Conservation (phyloP, 1,140 invertebrate species). For the Copidosoma floridanum region DNA sequence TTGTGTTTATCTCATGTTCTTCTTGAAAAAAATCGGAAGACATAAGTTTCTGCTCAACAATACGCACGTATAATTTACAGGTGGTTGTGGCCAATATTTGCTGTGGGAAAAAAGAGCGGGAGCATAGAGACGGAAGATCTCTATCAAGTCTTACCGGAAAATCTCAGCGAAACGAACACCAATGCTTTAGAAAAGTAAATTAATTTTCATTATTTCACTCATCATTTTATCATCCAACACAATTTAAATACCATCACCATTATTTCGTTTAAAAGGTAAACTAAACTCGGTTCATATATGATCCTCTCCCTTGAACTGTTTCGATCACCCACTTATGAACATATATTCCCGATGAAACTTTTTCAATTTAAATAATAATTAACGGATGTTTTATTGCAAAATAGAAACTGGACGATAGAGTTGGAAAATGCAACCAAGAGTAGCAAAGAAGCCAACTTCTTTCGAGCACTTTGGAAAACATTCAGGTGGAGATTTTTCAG, state of each 20-base stretch:
- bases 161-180: background rate
- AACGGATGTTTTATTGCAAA: background rate
- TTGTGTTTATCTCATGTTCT: no score
- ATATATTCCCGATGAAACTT: no score
- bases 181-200: slow-evolving; percentile 14
- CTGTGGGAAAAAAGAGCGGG: background rate
- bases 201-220: no score
- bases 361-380: background rate
- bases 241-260: no score
- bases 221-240: no score
- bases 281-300: no score
- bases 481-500: slow-evolving; percentile 30
- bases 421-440: slow-evolving; percentile 40
- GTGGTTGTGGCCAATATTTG: slow-evolving; percentile 14
- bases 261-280: no score
- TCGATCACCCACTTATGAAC: no score
- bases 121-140: slow-evolving; percentile 1
- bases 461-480: slow-evolving; percentile 37
- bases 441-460: slow-evolving; percentile 39
- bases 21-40: no score
- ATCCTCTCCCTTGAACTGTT: no score
- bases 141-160: slow-evolving; percentile 9
- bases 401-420: slow-evolving; percentile 40
- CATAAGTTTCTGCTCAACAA: no score
- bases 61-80: no score